Percentiles rank a stretch among this genome's conserved stretches.
phyloP scores from a whole-genome alignment of 1,140 invertebrate genomes.

The Megathymus violae region DNA sequence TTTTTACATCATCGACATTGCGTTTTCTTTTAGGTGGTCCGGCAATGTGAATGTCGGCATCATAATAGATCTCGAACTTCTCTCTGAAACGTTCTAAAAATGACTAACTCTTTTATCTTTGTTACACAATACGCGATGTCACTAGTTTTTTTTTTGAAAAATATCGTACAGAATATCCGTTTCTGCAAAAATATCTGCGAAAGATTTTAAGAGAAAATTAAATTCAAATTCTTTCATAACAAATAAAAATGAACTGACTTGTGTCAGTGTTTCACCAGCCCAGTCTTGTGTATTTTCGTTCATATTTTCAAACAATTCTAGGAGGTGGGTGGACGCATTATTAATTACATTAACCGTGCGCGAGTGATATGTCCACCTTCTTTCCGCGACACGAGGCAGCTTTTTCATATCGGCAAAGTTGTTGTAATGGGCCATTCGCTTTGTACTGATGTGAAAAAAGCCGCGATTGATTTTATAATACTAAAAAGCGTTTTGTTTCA shows the following conservation, averaged over 20 bases:
- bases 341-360: slow-evolving; percentile 20
- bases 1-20: no score
- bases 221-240: slow-evolving; percentile 13
- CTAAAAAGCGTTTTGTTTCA: slow-evolving; percentile 27
- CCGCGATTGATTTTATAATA: neutral
- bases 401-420: slow-evolving; percentile 16
- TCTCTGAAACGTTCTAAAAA: no score
- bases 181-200: no score
- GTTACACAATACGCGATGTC: no score
- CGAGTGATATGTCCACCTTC: slow-evolving; percentile 20
- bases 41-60: no score
- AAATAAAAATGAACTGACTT: slow-evolving; percentile 18
- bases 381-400: slow-evolving; percentile 9
- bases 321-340: slow-evolving; percentile 20
- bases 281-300: slow-evolving; percentile 12
- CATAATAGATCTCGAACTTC: no score
- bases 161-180: no score
- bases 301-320: slow-evolving; percentile 24
- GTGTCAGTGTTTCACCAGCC: slow-evolving; percentile 17
- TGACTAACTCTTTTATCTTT: no score
- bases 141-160: no score
- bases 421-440: slow-evolving; percentile 7
- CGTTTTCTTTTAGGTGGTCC: no score
- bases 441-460: slow-evolving; percentile 18
- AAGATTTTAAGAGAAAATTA: no score